Percentiles rank a stretch among this genome's conserved stretches.
phyloP scores from a whole-genome alignment of 23 tunicate genomes.

The Phallusia fumigata region DNA sequence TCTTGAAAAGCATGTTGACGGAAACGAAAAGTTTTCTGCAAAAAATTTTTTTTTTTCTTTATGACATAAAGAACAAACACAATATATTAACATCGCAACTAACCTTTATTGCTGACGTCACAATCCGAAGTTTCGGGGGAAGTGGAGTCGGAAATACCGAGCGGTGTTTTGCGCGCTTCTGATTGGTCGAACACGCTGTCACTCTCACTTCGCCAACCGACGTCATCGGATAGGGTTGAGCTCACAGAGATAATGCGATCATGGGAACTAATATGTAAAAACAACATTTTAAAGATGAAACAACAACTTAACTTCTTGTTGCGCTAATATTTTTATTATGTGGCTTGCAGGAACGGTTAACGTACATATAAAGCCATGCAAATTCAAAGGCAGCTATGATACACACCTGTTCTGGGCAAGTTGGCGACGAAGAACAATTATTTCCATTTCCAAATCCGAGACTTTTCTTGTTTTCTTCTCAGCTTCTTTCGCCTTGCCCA shows the following conservation, averaged over 20 bases:
- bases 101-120: constrained; percentile 14
- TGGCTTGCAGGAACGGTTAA: no score
- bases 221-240: constrained; percentile 15
- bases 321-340: no score
- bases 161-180: constrained; percentile 17
- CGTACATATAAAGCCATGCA: no score
- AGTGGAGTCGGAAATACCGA: neutral
- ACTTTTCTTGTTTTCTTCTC: constrained; percentile 20
- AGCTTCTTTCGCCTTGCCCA: constrained; percentile 38
- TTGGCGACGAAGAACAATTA: constrained; percentile 27
- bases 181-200: constrained; percentile 36
- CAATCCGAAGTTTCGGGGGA: constrained; percentile 9
- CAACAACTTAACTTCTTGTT: no score
- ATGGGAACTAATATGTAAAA: constrained; percentile 3
- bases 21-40: neutral
- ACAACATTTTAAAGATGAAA: no score
- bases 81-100: neutral
- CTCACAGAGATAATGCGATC: constrained; percentile 13
- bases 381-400: neutral
- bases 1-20: neutral
- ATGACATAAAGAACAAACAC: no score
- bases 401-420: constrained; percentile 22
- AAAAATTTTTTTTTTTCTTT: neutral
- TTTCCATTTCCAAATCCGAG: constrained; percentile 35
- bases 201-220: constrained; percentile 16